Evolutionary conservation across 2,888 invertebrate species (phyloP).

Genomic region (Pseudoips prasinana): DNA sequence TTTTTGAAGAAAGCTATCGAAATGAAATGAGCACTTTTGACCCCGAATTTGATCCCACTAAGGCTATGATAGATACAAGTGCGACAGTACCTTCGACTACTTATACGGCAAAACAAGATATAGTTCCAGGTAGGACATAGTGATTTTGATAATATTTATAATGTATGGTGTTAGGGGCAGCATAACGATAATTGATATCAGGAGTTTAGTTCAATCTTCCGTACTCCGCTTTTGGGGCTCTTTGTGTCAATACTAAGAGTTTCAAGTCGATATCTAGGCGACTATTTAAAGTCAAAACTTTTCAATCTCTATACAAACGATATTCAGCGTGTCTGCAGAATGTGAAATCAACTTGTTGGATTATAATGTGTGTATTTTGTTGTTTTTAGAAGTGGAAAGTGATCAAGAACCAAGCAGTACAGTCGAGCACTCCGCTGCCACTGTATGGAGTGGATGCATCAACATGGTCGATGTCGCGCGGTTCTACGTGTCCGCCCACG

Average conservation of each 20-base stretch:
- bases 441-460: slow-evolving; percentile 92
- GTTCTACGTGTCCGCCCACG: slow-evolving; percentile 91
- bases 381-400: slow-evolving; percentile 70
- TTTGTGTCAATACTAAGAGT: no score
- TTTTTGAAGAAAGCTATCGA: slow-evolving; percentile 62
- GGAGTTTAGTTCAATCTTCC: no score
- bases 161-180: no score
- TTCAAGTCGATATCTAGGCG: no score
- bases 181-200: no score
- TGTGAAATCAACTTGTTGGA: no score
- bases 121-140: slow-evolving; percentile 56
- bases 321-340: no score
- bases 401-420: slow-evolving; percentile 92
- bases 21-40: slow-evolving; percentile 55
- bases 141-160: no score
- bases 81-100: slow-evolving; percentile 45
- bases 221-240: no score
- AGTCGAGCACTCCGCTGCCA: slow-evolving; percentile 78
- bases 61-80: slow-evolving; percentile 55
- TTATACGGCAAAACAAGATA: slow-evolving; percentile 50
- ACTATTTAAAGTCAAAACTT: no score
- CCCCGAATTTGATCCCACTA: slow-evolving; percentile 54
- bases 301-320: no score
- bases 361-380: no score
- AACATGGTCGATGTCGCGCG: slow-evolving; percentile 96